Evolutionary conservation across 2,797 vertebrate genomes (phyloP).

Genomic region (Melanotaenia nigrans): DNA sequence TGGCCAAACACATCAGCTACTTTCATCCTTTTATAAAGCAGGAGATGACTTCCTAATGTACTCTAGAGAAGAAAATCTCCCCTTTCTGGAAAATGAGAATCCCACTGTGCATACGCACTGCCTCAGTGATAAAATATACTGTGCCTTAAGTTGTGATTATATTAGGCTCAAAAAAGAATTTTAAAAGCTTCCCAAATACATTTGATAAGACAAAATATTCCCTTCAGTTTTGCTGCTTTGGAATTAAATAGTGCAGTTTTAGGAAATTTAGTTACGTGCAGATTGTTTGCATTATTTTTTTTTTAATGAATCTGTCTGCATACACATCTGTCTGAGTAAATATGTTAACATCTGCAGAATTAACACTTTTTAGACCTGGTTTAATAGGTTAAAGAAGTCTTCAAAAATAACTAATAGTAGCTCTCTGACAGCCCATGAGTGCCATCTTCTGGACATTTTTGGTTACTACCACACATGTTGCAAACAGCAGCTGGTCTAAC

Average conservation of each 20-base stretch:
- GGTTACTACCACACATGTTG: constrained; percentile 16
- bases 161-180: background rate
- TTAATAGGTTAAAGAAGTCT: background rate
- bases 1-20: constrained; percentile 8
- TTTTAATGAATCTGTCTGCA: background rate
- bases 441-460: constrained; percentile 62
- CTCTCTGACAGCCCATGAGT: constrained; percentile 19
- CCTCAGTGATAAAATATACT: background rate
- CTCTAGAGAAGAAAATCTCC: background rate
- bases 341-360: constrained; percentile 5
- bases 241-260: background rate
- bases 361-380: background rate
- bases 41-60: background rate
- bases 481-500: background rate
- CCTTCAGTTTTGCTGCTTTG: background rate
- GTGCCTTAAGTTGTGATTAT: background rate
- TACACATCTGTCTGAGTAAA: background rate
- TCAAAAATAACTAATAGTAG: background rate
- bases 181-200: background rate
- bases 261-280: background rate
- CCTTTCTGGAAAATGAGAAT: background rate
- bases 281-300: background rate
- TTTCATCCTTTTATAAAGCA: constrained; percentile 1
- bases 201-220: background rate
- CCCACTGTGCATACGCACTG: background rate